A percentile compares a stretch with the other conserved stretches of the same genome.
phyloP scores from a whole-genome alignment of 2,113 vertebrate species.

The Scatophagus argus region DNA sequence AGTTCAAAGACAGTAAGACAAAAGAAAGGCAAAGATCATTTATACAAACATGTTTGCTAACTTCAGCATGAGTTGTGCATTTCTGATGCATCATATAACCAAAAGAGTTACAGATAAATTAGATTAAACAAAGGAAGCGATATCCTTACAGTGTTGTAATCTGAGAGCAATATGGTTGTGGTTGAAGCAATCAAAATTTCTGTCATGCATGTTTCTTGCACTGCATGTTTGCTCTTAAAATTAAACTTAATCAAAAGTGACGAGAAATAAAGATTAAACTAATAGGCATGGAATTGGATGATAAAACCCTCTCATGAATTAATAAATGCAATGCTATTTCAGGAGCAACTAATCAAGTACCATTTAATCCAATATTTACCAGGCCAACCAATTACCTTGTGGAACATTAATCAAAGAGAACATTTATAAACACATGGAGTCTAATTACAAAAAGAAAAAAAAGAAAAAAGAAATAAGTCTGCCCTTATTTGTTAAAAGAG shows the following conservation, averaged over 20 bases:
- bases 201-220: conserved; percentile 35
- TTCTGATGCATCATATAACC: conserved; percentile 12
- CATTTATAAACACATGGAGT: conserved; percentile 64
- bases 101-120: neutral
- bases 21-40: conserved; percentile 46
- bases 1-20: conserved; percentile 49
- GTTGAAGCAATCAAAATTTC: conserved; percentile 48
- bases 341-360: conserved; percentile 64
- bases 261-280: conserved; percentile 43
- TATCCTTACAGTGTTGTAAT: neutral
- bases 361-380: conserved; percentile 67
- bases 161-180: conserved; percentile 8
- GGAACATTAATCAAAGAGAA: conserved; percentile 67
- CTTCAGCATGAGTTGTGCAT: conserved; percentile 13
- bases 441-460: conserved; percentile 70
- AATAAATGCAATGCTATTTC: conserved; percentile 67
- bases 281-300: conserved; percentile 58
- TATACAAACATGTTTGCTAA: conserved; percentile 46
- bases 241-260: conserved; percentile 58
- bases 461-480: conserved; percentile 61
- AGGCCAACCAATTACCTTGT: conserved; percentile 66
- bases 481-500: conserved; percentile 52
- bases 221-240: conserved; percentile 32
- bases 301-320: conserved; percentile 63
- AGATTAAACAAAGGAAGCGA: neutral